Base-by-base conservation (phyloP, 2,113 vertebrate genomes). In the Forbesichthys papilliferus region DNA sequence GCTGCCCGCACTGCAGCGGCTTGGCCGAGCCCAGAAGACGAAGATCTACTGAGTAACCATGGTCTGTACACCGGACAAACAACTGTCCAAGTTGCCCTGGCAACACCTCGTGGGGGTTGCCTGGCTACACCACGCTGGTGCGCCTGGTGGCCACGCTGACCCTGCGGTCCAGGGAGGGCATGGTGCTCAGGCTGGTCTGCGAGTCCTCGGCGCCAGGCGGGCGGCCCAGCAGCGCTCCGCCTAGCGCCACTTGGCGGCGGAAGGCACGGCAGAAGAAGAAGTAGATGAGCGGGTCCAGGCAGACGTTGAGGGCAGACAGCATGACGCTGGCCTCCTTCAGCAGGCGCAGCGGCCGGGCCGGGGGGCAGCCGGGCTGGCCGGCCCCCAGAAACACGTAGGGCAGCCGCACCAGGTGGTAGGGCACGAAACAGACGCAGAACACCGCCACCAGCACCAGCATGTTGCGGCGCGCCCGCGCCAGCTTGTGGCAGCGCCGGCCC, bases 381-480 rank as follows among this genome's bases (percentile, higher is more conserved):
- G 9, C 0, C 27, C 11, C 49, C 13, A 78, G 46, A 65, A 91
- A 88, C 3, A 76, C 74, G 48, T 86, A 92, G 34, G 90, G 91
- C 0, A 93, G 64, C 8, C 92, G 88, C 0, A 92, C 75, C 64
- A 90, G 47, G 79, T 93, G 90, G 77, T 93, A 92, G 0, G 92
- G 91, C 3, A 93, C 83, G 3, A 93, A 93, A 67, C 92, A 93
- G 0, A 92, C 20, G 36, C 85, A 85, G 79, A 93, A 93, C n/a
- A 93, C 84, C 9, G 59, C 16, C 47, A 93, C 87, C 58, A 93
- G 81, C 3, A 86, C 72, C 1, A 82, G 53, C 85, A 92, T 92
- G 70, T 92, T 93, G 36, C 87, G 77, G 20, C 88, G 90, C 0
- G 88, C 86, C 57, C 64, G 84, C 20, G 10, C 48, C 0, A 92